Evolutionary conservation across 2,888 invertebrate species (phyloP).

Genomic region (Iphiclides podalirius): DNA sequence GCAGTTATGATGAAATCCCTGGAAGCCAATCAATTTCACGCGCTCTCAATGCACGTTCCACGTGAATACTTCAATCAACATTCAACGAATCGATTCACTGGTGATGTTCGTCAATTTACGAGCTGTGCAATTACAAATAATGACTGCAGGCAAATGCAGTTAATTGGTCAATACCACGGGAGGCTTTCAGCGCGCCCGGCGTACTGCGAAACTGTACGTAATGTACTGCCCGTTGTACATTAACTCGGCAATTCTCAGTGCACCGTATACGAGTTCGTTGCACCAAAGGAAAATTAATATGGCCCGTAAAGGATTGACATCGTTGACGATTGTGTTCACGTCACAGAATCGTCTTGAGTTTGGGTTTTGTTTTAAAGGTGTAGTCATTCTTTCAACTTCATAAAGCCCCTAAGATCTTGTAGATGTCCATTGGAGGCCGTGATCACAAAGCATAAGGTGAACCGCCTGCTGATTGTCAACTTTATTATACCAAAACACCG

Average conservation of each 20-base stretch:
- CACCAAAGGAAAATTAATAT: not conserved
- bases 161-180: slow-evolving; percentile 50
- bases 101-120: slow-evolving; percentile 14
- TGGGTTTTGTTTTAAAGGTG: not conserved
- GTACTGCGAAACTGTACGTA: slow-evolving; percentile 42
- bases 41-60: not conserved
- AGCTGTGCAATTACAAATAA: slow-evolving; percentile 28
- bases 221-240: slow-evolving; percentile 21
- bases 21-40: not conserved
- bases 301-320: not conserved
- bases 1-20: not conserved
- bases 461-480: no score
- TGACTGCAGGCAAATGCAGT: slow-evolving; percentile 43
- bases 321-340: no score
- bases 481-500: no score
- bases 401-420: no score
- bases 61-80: slow-evolving; percentile 2
- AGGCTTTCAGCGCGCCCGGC: slow-evolving; percentile 42
- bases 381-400: not conserved
- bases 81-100: slow-evolving; percentile 1
- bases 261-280: not conserved
- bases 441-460: no score
- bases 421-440: no score
- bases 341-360: no score
- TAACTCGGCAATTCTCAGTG: not conserved